phyloP scores from a whole-genome alignment of 2,113 vertebrate genomes.

The Prochilodus magdalenae region DNA sequence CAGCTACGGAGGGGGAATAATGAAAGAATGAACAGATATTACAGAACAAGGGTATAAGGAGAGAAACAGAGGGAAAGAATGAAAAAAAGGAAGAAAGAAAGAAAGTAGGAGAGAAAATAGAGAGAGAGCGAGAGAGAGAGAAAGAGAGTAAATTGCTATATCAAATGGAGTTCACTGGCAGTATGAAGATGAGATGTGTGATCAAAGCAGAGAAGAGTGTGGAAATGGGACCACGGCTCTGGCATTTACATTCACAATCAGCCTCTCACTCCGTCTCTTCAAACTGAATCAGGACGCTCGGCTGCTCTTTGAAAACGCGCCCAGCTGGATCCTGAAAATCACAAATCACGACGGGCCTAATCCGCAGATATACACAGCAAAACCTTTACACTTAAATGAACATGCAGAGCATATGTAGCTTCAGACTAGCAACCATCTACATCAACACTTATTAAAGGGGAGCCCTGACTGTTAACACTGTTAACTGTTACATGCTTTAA shows the following conservation, averaged over 20 bases:
- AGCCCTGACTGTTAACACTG: too few relatives aligned
- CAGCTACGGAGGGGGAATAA: slow-evolving; percentile 12
- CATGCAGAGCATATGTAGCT: background rate
- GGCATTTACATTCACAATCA: slow-evolving; percentile 37
- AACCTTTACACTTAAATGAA: background rate
- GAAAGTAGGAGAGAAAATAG: too few relatives aligned
- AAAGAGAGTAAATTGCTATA: slow-evolving; percentile 6
- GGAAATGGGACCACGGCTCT: slow-evolving; percentile 8
- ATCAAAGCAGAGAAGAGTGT: slow-evolving; percentile 32
- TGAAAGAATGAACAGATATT: slow-evolving; percentile 27
- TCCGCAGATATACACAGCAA: background rate
- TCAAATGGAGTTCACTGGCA: slow-evolving; percentile 35
- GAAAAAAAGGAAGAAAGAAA: background rate
- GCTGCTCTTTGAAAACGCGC: slow-evolving; percentile 20
- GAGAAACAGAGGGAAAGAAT: background rate
- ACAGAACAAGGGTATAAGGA: background rate
- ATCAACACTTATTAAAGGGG: too few relatives aligned
- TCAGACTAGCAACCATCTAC: too few relatives aligned
- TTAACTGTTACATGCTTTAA: too few relatives aligned
- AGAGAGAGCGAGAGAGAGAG: slow-evolving; percentile 2
- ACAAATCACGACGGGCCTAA: background rate
- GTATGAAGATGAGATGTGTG: slow-evolving; percentile 37
- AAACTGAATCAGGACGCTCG: slow-evolving; percentile 14
- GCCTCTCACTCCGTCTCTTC: background rate
- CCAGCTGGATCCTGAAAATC: background rate